Evolutionary conservation across 2,797 vertebrate genomes (phyloP), one percentile per base, ranked within the genome.

Genomic region (Poeciliopsis gracilis): DNA sequence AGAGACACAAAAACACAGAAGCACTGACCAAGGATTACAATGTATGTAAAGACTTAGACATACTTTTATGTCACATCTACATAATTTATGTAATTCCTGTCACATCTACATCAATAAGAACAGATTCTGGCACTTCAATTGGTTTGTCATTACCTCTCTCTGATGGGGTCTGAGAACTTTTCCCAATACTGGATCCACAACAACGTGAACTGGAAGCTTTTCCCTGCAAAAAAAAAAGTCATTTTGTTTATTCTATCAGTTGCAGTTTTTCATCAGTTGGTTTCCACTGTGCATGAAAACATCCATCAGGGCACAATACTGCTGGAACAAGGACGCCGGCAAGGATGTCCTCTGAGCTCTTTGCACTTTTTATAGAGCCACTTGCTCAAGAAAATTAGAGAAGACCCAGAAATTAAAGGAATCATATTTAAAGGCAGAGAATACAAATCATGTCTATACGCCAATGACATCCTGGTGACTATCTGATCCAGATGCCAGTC

Each of bases 161-260:
- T 99, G 98, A 95, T 99, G 98, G 36, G 98, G 98, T 84, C 98
- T 91, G 73, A 99, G 94, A 47, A 99, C 95, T 76, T 96, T 97
- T 90, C 96, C 95, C 82, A 99, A 94, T 75, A 98, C 86, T 76
- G 98, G 98, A 96, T 99, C 98, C 84, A 99, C 98, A 63, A 99
- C 98, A 77, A 99, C 98, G 76, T 99, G 98, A 75, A 99, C 96
- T 11, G 97, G 97, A 69, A 96, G 82, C 90, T 97, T 98, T 75
- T 99, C 98, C 92, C 98, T 99, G 90, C 18, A 88, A 38, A 38
- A 38, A 38, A 38, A 36, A 36, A 28, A 81, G 10, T 75, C 0
- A 10, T 38, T 38, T 23, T 66, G 18, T 20, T 66, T 66, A 66
- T 38, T 38, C 18, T 61, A 2, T 30, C 57, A 30, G 57, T 57